Evolutionary conservation across 1,140 invertebrate species (phyloP), one percentile per base, ranked within the genome.

Genomic region (Drosophila varians): DNA sequence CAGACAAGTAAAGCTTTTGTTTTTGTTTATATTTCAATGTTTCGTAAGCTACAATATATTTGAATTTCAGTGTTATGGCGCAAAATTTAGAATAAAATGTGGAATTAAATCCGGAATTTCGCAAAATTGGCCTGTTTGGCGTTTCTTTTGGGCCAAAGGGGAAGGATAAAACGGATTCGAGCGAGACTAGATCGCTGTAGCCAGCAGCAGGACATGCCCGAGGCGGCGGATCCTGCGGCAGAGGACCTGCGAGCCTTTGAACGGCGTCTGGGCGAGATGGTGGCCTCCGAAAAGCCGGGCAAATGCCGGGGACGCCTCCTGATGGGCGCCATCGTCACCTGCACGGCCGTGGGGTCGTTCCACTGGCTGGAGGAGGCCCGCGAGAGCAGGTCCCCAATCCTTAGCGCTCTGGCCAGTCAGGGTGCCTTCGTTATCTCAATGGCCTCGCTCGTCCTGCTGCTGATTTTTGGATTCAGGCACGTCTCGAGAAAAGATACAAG

Each of bases 181-280:
- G 26, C 26, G 26, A 28, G 26, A 11, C 7, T 26, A 9, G 9
- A 28, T 28, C 26, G 26, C 1, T 7, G 26, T 9, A 9, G 7
- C 8, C 8, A 31, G 28, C 1, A 11, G 3, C 28, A 31, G 28
- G 28, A 31, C 28, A 31, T 31, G 28, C 28, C 28, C 28, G 28
- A 9, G 28, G 9, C 28, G 36, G 36, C 19, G n/a, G 25, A 60
- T 6, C 8, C 14, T 4, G 14, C 48, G 6, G 3, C 16, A 4
- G 56, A 60, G 34, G 56, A 60, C 47, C 16, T 60, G 46, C 21
- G 6, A 3, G 56, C 56, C 16, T 60, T 60, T 23, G 56, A 60
- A 47, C 34, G 23, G 4, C 56, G 56, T 9, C 36, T 60, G 11
- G 8, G 5, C 4, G 56, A 60, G 36, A 18, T 60, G 21, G 16